Base-by-base conservation (phyloP, 2,888 invertebrate genomes). In the Athalia circularis region DNA sequence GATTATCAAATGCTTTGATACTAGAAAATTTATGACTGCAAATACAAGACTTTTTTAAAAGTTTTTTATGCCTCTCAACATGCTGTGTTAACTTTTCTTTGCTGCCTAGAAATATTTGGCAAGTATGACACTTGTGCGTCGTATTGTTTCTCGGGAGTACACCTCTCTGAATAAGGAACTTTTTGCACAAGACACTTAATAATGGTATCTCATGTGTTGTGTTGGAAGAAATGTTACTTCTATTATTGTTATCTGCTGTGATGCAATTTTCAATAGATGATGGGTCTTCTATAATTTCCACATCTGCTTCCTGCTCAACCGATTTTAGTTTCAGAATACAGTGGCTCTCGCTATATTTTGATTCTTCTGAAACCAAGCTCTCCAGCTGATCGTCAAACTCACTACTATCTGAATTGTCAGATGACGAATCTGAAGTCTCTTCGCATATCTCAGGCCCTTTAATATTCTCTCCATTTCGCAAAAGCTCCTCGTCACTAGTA, bases 261-360 rank as follows among this genome's bases (percentile, higher is more conserved):
- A 62, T 65, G 62, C n/a, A 57, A 15, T 47, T 5, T 15, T 61
- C 59, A 3, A 15, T 13, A 3, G 11, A n/a, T 9, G n/a, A 6
- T 0, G 43, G 8, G 13, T 64, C 54, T 11, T 87, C 85, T 3
- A 88, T 82, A 62, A 29, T 29, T 29, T 87, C 86, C 15, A 83
- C 82, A 47, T 88, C 87, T 68, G 87, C 86, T 43, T 11, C 79
- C 59, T 74, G 79, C 8, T 88, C 84, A 0, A 79, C 82, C 9
- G 76, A 74, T 79, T 86, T 68, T 5, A 87, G 62, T 9, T 82
- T 85, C 64, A 87, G 57, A 72, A 88, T 77, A 50, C 84, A 86
- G 57, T 87, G 87, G 13, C 82, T 61, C 76, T 84, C 82, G 29
- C 85, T 86, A 45, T 86, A 87, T 48, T 85, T 83, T 43, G 80